Evolutionary conservation across 2,888 invertebrate species (phyloP), one percentile per base, ranked within the genome.

Genomic region (Teinopalpus imperialis): DNA sequence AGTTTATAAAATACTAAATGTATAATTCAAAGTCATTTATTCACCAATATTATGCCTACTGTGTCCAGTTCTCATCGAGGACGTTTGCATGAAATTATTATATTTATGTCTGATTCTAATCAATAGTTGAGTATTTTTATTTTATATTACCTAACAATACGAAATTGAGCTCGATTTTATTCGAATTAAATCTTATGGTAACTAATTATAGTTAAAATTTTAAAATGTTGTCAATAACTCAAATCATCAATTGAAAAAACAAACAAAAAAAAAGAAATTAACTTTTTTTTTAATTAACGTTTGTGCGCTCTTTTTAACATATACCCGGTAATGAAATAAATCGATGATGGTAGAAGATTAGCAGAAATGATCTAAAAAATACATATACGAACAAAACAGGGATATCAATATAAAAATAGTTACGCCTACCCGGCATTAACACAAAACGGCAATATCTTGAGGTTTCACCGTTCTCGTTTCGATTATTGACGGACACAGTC

Each of bases 141-240:
- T 72, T 74, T 77, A 82, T 69, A 78, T 66, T 77, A 82, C 77
- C 76, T 87, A 82, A 59, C 70, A 63, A 75, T 81, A 82, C 66
- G 73, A 82, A 83, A 82, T 88, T 88, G 88, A 88, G 88, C 88
- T 86, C 80, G 78, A 82, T 79, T 77, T 80, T 78, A 81, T 85
- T 81, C 77, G 78, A 86, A 86, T 75, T 87, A 75, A 79, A 78
- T 53, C 74, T 80, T 81, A 85, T 54, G 63, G 49, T 76, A 74
- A 67, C 53, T 61, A 66, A 67, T 53, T 61, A 66, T 66, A 70
- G 63, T 55, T 61, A 52, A 65, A 59, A 69, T 61, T 60, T 61
- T 59, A 53, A 50, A 60, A 59, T 54, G 48, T 52, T 32, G 32
- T 57, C 53, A 53, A 64, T 64, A 62, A 63, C 49, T 53, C 59